These are phyloP conservation scores for Philotrypesis tridentata DNA, from an alignment of 1,140 invertebrate genomes.

Conservation along the genomic window DNA sequence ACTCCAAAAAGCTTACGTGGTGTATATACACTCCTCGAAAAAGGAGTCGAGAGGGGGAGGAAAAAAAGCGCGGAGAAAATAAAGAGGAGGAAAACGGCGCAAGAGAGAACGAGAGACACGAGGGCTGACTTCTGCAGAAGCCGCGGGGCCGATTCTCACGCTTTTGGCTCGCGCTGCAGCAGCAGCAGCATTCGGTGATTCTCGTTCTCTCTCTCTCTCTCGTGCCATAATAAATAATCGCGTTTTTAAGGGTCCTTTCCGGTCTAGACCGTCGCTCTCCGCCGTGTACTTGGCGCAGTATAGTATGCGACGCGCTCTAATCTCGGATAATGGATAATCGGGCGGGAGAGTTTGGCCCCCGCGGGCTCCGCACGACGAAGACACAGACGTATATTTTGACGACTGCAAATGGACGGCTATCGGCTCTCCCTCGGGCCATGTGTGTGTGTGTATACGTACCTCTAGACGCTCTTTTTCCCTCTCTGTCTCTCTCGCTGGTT, in stretches of 20 bases:
- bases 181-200: slow-evolving; percentile 5
- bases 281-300: not conserved
- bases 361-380: slow-evolving; percentile 49
- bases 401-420: slow-evolving; percentile 65
- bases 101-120: not conserved
- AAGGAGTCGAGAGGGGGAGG: not conserved
- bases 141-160: slow-evolving; percentile 43
- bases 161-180: not conserved
- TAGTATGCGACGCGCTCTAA: slow-evolving; percentile 40
- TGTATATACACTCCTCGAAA: slow-evolving; percentile 36
- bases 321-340: slow-evolving; percentile 57
- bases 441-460: too few relatives aligned
- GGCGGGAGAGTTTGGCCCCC: slow-evolving; percentile 43
- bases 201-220: not conserved
- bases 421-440: slow-evolving; percentile 32
- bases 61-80: not conserved
- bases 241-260: slow-evolving; percentile 7
- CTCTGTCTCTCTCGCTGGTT: not conserved
- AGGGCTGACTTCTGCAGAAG: slow-evolving; percentile 7
- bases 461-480: not conserved
- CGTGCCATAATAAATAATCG: slow-evolving; percentile 15
- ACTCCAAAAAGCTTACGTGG: slow-evolving; percentile 23
- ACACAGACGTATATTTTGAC: slow-evolving; percentile 70
- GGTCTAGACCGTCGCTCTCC: not conserved
- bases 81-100: not conserved